A percentile compares a stretch with the other conserved stretches of the same genome.
Evolutionary conservation across 1,140 invertebrate species (phyloP).

Genomic region (Ceratosolen solmsi): DNA sequence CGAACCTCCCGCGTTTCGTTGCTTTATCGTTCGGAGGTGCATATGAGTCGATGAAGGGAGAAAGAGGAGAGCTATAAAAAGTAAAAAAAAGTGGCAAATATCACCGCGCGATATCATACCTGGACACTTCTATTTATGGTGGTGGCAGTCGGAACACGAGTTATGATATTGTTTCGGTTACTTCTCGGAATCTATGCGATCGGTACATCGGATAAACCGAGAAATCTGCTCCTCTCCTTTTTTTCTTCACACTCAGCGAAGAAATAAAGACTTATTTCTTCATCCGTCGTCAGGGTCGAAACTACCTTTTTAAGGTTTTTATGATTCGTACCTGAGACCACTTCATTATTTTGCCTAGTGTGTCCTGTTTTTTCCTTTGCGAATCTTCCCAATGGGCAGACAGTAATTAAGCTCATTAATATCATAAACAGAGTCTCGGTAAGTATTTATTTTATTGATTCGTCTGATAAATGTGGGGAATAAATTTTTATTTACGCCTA

Average conservation of each 20-base stretch:
- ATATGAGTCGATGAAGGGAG: not conserved
- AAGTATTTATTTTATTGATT: slow-evolving; percentile 52
- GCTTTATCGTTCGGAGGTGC: not conserved
- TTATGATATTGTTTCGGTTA: slow-evolving; percentile 73
- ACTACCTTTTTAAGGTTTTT: slow-evolving; percentile 53
- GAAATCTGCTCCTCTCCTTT: slow-evolving; percentile 50
- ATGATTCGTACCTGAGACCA: slow-evolving; percentile 54
- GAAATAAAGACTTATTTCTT: slow-evolving; percentile 56
- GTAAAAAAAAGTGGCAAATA: slow-evolving; percentile 53
- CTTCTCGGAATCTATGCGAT: slow-evolving; percentile 72
- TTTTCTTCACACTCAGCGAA: slow-evolving; percentile 42
- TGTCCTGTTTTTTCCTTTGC: slow-evolving; percentile 16
- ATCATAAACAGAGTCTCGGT: slow-evolving; percentile 32
- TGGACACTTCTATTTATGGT: slow-evolving; percentile 68
- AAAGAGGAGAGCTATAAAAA: slow-evolving; percentile 42
- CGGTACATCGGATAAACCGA: slow-evolving; percentile 68
- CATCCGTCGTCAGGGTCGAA: slow-evolving; percentile 49
- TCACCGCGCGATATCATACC: slow-evolving; percentile 58
- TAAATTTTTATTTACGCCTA: slow-evolving; percentile 50
- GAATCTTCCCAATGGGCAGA: slow-evolving; percentile 36
- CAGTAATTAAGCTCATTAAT: slow-evolving; percentile 45
- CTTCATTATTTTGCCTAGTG: slow-evolving; percentile 54
- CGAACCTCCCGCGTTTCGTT: not conserved
- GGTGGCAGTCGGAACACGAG: slow-evolving; percentile 66
- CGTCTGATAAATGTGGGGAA: slow-evolving; percentile 45